Conservation (phyloP, 1,140 invertebrate genomes). For the Ceratosolen solmsi region DNA sequence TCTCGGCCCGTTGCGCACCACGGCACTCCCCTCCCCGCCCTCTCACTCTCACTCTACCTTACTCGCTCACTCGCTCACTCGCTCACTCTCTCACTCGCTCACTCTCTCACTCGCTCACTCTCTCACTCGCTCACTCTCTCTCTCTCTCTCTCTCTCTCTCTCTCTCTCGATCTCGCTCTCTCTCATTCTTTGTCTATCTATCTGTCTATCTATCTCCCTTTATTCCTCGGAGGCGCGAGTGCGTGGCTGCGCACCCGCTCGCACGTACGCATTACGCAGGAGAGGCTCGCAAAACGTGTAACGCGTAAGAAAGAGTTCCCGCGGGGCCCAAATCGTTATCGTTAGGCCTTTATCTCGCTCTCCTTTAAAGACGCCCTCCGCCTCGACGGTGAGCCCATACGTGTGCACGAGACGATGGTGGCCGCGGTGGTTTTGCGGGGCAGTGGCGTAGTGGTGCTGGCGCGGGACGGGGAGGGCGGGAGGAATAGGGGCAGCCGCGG, state of each 20-base stretch:
- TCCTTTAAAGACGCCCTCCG: slow-evolving; percentile 56
- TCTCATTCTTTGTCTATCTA: neutral
- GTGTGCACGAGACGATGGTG: neutral
- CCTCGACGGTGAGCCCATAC: neutral
- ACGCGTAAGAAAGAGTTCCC: slow-evolving; percentile 66
- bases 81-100: neutral
- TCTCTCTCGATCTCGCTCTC: neutral
- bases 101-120: neutral
- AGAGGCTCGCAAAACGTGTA: neutral
- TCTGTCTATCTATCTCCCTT: neutral
- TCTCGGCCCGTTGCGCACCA: neutral
- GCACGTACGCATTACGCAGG: neutral
- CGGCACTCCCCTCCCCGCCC: neutral
- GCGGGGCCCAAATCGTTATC: slow-evolving; percentile 69
- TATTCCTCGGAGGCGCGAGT: neutral
- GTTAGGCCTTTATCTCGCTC: slow-evolving; percentile 64
- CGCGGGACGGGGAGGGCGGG: no score
- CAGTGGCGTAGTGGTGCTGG: no score
- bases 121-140: neutral
- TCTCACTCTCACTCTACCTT: neutral
- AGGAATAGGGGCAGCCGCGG: no score
- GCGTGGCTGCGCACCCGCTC: neutral
- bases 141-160: neutral
- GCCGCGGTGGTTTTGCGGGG: no score
- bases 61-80: neutral